Evolutionary conservation across 2,797 vertebrate species (phyloP).

Genomic region (Pseudotriccus pelzelni): DNA sequence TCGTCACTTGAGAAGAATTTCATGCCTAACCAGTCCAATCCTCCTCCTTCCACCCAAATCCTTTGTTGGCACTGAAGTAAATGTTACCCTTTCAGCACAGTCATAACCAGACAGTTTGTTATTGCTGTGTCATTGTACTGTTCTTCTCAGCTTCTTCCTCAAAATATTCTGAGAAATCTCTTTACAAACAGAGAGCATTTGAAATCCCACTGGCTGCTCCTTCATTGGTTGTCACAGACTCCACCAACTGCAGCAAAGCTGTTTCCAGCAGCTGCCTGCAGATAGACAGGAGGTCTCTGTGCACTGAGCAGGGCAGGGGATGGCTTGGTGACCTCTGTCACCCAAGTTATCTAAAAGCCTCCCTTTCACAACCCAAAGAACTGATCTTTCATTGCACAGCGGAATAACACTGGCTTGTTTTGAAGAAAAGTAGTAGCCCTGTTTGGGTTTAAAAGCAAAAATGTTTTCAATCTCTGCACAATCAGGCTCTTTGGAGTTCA

Average conservation of each 20-base stretch:
- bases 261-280: not conserved
- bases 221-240: not conserved
- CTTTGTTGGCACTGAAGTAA: not conserved
- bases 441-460: slow-evolving; percentile 22
- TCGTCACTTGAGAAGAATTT: not conserved
- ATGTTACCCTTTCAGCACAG: not conserved
- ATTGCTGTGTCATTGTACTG: not conserved
- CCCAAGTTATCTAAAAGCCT: not conserved
- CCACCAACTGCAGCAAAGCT: not conserved
- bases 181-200: not conserved
- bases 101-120: not conserved
- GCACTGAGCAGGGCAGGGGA: not conserved
- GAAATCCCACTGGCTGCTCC: not conserved
- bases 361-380: not conserved
- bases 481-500: not conserved
- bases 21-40: not conserved
- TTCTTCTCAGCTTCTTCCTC: not conserved
- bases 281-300: slow-evolving; percentile 14
- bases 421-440: not conserved
- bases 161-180: not conserved
- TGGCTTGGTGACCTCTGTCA: not conserved
- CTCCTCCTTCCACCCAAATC: not conserved
- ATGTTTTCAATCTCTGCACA: not conserved
- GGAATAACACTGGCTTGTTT: slow-evolving; percentile 18
- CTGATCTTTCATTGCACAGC: not conserved